Evolutionary conservation across 2,888 invertebrate genomes (phyloP), one percentile per base, ranked within the genome.

Genomic region (Idaea straminata): DNA sequence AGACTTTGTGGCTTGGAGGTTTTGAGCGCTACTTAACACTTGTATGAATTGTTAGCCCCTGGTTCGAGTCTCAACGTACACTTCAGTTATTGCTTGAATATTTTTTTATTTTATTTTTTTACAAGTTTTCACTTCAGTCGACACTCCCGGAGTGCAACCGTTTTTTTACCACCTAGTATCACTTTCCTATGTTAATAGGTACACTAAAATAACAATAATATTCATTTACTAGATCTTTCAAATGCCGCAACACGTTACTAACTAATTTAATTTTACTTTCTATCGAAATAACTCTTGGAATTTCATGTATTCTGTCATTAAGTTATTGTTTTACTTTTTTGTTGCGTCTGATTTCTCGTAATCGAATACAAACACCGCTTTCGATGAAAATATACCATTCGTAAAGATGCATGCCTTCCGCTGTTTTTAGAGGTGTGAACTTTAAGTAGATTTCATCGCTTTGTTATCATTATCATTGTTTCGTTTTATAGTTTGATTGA

Each of bases 261-360:
- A 4, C 47, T 47, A 47, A 47, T 47, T 47, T 47, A 47, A 47
- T 47, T 47, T 47, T 47, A 47, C 47, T 47, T 47, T 47, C 47
- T 47, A 47, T 47, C 47, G 47, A 47, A 47, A 47, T 47, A 47
- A 10, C 47, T 47, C 47, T 25, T 34, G 59, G 34, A 59, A 13
- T 25, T 59, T 7, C 34, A n/a, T 59, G 7, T 25, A 58, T 36
- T 58, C 36, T 10, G 13, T 60, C 15, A 25, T 60, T 35, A 69
- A 70, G 69, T 71, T 72, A 81, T 84, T 82, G 82, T 83, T 76
- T 75, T 72, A 69, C 72, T 80, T 83, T 79, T 83, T 83, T 72
- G 68, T 38, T 63, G 65, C 68, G 70, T 64, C 61, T 64, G 69
- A 64, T 78, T 79, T 83, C 82, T 76, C 74, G 75, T 68, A 70